Percentiles rank a stretch among this genome's conserved stretches.
These are phyloP conservation scores for Ricordea florida DNA, from an alignment of 92 coral and sea anemone genomes.

Conservation along the genomic window DNA sequence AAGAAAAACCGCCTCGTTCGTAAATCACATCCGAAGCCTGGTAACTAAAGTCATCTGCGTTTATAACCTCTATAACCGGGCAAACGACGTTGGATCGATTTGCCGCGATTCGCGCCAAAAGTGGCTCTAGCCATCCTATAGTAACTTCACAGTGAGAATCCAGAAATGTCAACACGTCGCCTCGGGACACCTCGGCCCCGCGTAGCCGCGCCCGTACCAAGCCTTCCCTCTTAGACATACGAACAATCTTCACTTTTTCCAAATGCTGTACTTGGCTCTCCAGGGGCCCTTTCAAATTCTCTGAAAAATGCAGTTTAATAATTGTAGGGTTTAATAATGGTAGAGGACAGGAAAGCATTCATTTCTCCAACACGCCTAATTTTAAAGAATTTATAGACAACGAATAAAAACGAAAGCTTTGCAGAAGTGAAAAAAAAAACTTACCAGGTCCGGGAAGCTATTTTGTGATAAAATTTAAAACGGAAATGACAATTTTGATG, in stretches of 20 bases:
- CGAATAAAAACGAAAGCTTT: too few relatives aligned
- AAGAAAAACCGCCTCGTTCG: constrained; percentile 87
- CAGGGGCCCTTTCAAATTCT: constrained; percentile 65
- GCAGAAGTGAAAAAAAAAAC: too few relatives aligned
- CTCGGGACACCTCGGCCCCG: constrained; percentile 85
- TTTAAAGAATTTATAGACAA: too few relatives aligned
- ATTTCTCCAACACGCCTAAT: too few relatives aligned
- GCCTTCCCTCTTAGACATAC: constrained; percentile 84
- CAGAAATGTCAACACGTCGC: constrained; percentile 80
- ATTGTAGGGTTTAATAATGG: too few relatives aligned
- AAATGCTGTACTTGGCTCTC: constrained; percentile 66
- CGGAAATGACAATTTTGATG: too few relatives aligned
- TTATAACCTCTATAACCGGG: constrained; percentile 88
- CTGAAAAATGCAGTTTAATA: constrained; percentile 37
- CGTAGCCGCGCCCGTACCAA: constrained; percentile 86
- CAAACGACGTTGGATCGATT: constrained; percentile 82
- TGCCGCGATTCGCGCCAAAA: constrained; percentile 79
- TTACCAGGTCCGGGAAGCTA: neutral
- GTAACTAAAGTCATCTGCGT: constrained; percentile 82
- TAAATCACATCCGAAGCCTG: constrained; percentile 83
- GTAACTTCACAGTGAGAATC: constrained; percentile 94
- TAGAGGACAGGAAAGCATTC: too few relatives aligned
- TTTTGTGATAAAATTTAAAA: too few relatives aligned
- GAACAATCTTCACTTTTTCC: constrained; percentile 76
- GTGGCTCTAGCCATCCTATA: constrained; percentile 89